Evolutionary conservation across 2,113 vertebrate genomes (phyloP), one percentile per base, ranked within the genome.

Genomic region (Setophaga kirtlandii): DNA sequence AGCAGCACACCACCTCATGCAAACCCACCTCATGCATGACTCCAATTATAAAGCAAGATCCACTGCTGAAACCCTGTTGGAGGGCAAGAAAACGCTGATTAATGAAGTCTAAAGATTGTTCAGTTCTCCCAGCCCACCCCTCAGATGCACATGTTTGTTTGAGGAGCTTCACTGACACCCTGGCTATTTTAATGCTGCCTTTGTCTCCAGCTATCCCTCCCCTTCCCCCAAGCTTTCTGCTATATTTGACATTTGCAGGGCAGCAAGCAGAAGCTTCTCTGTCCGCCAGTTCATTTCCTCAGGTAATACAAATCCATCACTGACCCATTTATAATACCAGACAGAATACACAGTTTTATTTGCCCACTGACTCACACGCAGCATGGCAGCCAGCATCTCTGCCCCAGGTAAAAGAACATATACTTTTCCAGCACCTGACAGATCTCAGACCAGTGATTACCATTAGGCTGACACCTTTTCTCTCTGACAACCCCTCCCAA

Each of bases 231-330:
- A 82, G 93, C 64, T 79, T 77, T 89, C 56, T 69, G 68, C 91
- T 96, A 7, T 89, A 92, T 95, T 86, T 93, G 93, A 95, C 78
- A 87, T 95, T 89, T 87, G 81, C 92, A 95, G 83, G 88, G 79
- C 81, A 92, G 71, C 89, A 77, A 86, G 76, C 73, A 91, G 88
- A 94, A 96, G 82, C 85, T 52, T 89, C 59, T 90, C 83, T 59
- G 63, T 81, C 68, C 15, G 42, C 78, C 67, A 91, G 86, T 89
- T 95, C 41, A 92, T 97, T 95, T 96, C 94, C 87, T 97, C 77
- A 94, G 92, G 95, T 96, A 94, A 96, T 84, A 84, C 89, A 96
- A 90, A 94, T 96, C 93, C 83, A 93, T 91, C 77, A 84, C 63
- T 96, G 88, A 92, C 83, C 94, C 85, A 94, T 89, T 97, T 97